phyloP scores from a whole-genome alignment of 2,797 vertebrate species.

The Tiaroga cobitis region DNA sequence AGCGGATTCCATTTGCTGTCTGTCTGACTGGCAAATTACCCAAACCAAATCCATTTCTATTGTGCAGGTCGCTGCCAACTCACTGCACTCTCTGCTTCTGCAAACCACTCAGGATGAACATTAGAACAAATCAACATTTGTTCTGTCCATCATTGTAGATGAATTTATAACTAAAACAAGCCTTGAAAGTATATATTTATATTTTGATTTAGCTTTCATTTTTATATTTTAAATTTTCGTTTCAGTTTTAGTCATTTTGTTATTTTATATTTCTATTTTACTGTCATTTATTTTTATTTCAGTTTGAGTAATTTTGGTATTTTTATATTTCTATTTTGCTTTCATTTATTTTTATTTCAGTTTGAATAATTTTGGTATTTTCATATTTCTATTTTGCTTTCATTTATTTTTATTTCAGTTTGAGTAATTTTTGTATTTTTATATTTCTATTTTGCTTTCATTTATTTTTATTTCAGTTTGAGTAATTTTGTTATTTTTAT shows the following conservation, averaged over 20 bases:
- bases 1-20: constrained; percentile 21
- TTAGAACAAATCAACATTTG: not conserved
- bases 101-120: not conserved
- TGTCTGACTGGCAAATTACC: constrained; percentile 12
- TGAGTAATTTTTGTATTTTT: no score
- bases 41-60: constrained; percentile 1
- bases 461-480: no score
- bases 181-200: no score
- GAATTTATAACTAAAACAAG: not conserved
- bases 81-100: not conserved
- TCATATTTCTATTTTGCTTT: no score
- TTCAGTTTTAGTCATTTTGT: not conserved
- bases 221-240: not conserved
- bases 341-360: not conserved
- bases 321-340: not conserved
- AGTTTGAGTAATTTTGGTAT: no score
- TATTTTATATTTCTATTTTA: not conserved
- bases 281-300: no score
- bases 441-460: no score
- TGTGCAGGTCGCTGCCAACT: not conserved
- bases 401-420: not conserved
- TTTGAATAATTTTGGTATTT: no score
- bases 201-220: not conserved
- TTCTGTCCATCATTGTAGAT: not conserved
- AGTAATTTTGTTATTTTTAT: no score